phyloP scores from a whole-genome alignment of 2,888 invertebrate species.

The Bimastos eiseni region DNA sequence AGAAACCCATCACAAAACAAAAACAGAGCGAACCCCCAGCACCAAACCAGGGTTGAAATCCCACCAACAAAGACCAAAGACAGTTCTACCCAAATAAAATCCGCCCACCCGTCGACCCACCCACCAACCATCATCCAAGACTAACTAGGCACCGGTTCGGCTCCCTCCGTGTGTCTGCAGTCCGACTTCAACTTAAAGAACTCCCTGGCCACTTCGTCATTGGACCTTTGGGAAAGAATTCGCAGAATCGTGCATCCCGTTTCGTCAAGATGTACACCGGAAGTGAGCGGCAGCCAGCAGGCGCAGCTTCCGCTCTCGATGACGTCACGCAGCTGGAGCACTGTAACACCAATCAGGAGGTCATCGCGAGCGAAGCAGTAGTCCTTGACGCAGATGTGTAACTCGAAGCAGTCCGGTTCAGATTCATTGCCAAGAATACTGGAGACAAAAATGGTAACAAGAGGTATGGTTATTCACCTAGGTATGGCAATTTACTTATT shows the following conservation, averaged over 20 bases:
- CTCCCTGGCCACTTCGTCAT: conserved; percentile 98
- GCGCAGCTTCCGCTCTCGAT: conserved; percentile 86
- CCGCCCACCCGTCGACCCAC: neutral
- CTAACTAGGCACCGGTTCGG: neutral
- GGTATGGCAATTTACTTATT: too few relatives aligned
- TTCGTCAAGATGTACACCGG: conserved; percentile 96
- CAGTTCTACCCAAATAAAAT: too few relatives aligned
- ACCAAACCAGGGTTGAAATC: too few relatives aligned
- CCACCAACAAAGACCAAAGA: too few relatives aligned
- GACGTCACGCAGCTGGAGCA: conserved; percentile 93
- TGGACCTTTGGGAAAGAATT: conserved; percentile 86
- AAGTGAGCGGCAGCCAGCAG: conserved; percentile 84
- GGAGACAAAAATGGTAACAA: conserved; percentile 4
- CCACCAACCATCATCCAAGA: neutral
- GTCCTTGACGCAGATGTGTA: conserved; percentile 97
- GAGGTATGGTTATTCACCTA: too few relatives aligned
- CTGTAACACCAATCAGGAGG: conserved; percentile 88
- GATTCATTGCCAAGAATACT: conserved; percentile 97
- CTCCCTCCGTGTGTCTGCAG: conserved; percentile 46
- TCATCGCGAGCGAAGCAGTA: conserved; percentile 98
- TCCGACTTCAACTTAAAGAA: conserved; percentile 99
- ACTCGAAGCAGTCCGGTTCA: conserved; percentile 90
- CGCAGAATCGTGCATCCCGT: conserved; percentile 73
- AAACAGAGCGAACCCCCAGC: too few relatives aligned
- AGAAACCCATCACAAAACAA: too few relatives aligned